Evolutionary conservation across 2,113 vertebrate genomes (phyloP), one percentile per base, ranked within the genome.

Genomic region (Felis chaus): DNA sequence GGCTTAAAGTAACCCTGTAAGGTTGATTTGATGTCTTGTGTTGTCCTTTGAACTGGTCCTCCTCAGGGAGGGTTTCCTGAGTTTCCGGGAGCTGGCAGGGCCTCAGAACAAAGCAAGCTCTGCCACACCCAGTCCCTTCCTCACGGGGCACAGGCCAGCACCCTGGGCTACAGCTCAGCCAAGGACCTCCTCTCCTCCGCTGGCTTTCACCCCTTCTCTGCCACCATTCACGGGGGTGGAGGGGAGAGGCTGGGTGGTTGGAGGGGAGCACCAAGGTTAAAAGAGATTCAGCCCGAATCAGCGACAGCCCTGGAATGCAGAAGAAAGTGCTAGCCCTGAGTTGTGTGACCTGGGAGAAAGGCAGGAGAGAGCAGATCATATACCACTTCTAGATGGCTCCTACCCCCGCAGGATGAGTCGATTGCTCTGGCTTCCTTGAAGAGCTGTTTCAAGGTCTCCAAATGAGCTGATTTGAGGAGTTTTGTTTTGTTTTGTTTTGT

Each of bases 1-100:
- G 39, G 63, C 94, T 83, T 69, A 86, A 94, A 89, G 87, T 95
- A 91, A 74, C 92, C 91, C 86, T 82, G 8, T 15, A 9, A 69
- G 71, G 48, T 33, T 94, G 93, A 85, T 39, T 31, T 66, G 53
- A 74, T 73, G 65, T 36, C 74, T 78, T n/a, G 36, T 41, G 69
- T 71, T 93, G 80, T 91, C 81, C 31, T 91, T 89, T 91, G 36
- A 96, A 81, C 79, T 3, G 23, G 73, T 50, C 61, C 71, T 96
- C 29, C 85, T 92, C 50, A 7, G 71, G 85, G 80, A 96, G 45
- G 16, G 41, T 41, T 92, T 95, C 25, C 66, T 48, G 84, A 7
- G 1, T 81, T 78, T 95, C 84, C 90, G 57, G 53, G 91, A 83
- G 90, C 84, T 95, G 87, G 78, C 11, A 0, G 14, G 29, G 84